These are phyloP conservation scores for Aphidius colemani DNA, from an alignment of 2,888 invertebrate genomes.

Conservation along the genomic window DNA sequence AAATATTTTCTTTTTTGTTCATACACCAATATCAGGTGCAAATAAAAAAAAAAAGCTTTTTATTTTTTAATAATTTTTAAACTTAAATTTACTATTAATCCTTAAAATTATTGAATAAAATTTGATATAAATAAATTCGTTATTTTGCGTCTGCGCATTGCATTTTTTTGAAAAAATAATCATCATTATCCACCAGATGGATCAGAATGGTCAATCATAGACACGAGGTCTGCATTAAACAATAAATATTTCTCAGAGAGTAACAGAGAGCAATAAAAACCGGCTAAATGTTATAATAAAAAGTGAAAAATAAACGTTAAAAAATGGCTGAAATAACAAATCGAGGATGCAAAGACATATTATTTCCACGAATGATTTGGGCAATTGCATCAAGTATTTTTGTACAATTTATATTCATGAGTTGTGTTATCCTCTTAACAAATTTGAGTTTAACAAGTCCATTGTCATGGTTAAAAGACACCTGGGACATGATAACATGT, in stretches of 20 bases:
- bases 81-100: too few species aligned
- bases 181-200: too few species aligned
- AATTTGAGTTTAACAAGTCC: conserved; percentile 71
- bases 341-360: conserved; percentile 64
- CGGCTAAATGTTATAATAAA: background rate
- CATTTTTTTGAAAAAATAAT: background rate
- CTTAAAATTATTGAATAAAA: too few species aligned
- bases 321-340: conserved; percentile 33
- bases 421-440: conserved; percentile 55
- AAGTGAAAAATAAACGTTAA: background rate
- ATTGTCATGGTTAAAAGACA: conserved; percentile 68
- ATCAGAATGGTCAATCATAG: too few species aligned
- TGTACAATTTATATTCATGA: conserved; percentile 52
- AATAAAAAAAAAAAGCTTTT: too few species aligned
- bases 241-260: too few species aligned
- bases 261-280: background rate
- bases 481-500: conserved; percentile 66
- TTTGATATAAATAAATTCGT: too few species aligned
- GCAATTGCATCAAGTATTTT: conserved; percentile 67
- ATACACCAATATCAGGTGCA: background rate
- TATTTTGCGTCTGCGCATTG: background rate
- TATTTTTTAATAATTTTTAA: too few species aligned
- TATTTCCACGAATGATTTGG: conserved; percentile 64
- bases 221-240: too few species aligned
- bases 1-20: too few species aligned